Evolutionary conservation across 2,888 invertebrate species (phyloP).

Genomic region (Ephialtes manifestator): DNA sequence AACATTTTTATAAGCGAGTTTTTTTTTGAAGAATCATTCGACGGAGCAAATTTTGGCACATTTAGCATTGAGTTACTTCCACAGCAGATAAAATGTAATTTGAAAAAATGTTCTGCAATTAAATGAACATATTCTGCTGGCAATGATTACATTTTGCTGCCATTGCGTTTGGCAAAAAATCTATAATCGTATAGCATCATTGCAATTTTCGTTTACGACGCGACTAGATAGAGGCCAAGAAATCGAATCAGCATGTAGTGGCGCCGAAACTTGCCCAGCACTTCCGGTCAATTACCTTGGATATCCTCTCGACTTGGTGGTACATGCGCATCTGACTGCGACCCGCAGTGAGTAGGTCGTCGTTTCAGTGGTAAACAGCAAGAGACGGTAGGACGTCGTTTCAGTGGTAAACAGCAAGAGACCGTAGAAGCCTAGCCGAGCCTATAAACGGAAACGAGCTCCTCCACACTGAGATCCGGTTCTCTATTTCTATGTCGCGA

Average conservation of each 20-base stretch:
- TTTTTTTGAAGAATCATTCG: no score
- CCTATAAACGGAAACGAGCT: conserved; percentile 24
- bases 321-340: background rate
- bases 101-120: no score
- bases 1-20: no score
- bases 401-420: background rate
- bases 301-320: conserved; percentile 17
- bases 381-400: background rate
- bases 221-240: background rate
- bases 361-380: background rate
- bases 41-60: no score
- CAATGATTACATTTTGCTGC: no score
- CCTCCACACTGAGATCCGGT: background rate
- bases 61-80: no score
- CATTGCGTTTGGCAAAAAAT: background rate
- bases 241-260: conserved; percentile 21
- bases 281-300: conserved; percentile 30
- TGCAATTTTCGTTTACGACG: background rate
- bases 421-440: background rate
- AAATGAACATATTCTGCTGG: background rate
- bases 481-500: conserved; percentile 16
- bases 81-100: no score
- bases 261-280: conserved; percentile 6
- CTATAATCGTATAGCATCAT: background rate
- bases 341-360: conserved; percentile 3